Conservation (phyloP, 2,113 vertebrate species). For the Phycodurus eques region DNA sequence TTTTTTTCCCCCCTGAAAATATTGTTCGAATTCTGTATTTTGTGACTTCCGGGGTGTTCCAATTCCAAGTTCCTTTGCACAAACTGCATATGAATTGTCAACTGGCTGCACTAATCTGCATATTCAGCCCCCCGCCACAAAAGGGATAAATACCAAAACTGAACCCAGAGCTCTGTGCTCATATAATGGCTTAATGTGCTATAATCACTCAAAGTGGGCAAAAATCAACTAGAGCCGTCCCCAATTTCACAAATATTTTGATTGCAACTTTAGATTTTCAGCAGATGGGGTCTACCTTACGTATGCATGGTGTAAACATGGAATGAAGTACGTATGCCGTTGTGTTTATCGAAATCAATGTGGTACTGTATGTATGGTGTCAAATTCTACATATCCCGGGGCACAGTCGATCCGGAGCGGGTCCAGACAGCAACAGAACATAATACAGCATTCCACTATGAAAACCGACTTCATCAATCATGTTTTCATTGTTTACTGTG, state of each 20-base stretch:
- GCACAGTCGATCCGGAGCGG: neutral
- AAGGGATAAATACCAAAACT: neutral
- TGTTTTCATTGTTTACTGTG: neutral
- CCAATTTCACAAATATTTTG: slow-evolving; percentile 1
- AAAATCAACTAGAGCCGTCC: neutral
- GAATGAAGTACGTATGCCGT: neutral
- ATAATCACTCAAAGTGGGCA: slow-evolving; percentile 1
- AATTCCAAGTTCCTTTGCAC: neutral
- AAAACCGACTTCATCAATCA: slow-evolving; percentile 4
- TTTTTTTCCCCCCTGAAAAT: neutral
- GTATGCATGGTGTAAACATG: neutral
- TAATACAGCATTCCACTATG: neutral
- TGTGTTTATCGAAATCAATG: slow-evolving; percentile 1
- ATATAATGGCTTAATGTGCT: neutral
- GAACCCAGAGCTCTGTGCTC: neutral
- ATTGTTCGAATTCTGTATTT: neutral
- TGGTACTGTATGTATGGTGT: neutral
- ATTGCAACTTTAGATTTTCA: neutral
- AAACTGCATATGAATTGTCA: neutral
- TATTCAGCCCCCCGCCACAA: neutral
- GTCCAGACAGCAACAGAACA: neutral
- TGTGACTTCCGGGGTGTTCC: neutral
- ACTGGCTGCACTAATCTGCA: neutral
- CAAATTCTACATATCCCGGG: neutral
- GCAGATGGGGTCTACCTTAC: neutral